Percentiles rank a stretch among this genome's conserved stretches.
Evolutionary conservation across 92 coral and sea anemone genomes (phyloP).

Genomic region (Zoanthus gigantus): DNA sequence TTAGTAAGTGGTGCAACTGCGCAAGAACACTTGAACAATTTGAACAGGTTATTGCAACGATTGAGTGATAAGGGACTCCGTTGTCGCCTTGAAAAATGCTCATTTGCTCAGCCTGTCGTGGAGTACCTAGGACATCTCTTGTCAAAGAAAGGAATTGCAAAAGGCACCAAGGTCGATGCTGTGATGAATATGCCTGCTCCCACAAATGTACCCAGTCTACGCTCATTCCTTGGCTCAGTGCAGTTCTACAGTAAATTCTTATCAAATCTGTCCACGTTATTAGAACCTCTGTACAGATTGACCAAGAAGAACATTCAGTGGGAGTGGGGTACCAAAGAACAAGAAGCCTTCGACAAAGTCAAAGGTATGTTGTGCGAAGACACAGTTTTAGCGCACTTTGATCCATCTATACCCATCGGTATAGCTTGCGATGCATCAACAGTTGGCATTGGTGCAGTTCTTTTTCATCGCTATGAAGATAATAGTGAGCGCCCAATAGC

Average conservation of each 20-base stretch:
- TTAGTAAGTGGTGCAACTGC: conserved; percentile 33
- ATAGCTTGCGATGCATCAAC: conserved; percentile 40
- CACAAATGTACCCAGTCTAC: conserved; percentile 37
- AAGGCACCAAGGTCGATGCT: conserved; percentile 34
- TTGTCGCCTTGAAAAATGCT: conserved; percentile 46
- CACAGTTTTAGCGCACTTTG: conserved; percentile 38
- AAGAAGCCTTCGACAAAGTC: conserved; percentile 40
- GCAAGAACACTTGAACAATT: conserved; percentile 18
- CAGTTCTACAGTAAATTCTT: conserved; percentile 40
- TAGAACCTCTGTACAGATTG: conserved; percentile 39
- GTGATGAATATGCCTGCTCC: conserved; percentile 46
- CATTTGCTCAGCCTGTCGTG: conserved; percentile 34
- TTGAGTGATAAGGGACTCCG: conserved; percentile 35
- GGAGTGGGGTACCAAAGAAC: conserved; percentile 28
- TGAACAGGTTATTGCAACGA: conserved; percentile 5
- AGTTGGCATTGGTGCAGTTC: conserved; percentile 46
- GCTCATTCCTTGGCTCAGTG: conserved; percentile 45
- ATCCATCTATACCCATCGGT: conserved; percentile 20
- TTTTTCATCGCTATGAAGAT: conserved; percentile 40
- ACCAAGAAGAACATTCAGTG: conserved; percentile 35
- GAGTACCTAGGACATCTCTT: conserved; percentile 47
- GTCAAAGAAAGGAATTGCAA: conserved; percentile 37
- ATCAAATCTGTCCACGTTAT: conserved; percentile 41
- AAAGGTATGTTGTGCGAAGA: conserved; percentile 38
- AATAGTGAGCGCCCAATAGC: conserved; percentile 52